Base-by-base conservation (phyloP, 2,113 vertebrate genomes). In the Oncorhynchus clarkii region DNA sequence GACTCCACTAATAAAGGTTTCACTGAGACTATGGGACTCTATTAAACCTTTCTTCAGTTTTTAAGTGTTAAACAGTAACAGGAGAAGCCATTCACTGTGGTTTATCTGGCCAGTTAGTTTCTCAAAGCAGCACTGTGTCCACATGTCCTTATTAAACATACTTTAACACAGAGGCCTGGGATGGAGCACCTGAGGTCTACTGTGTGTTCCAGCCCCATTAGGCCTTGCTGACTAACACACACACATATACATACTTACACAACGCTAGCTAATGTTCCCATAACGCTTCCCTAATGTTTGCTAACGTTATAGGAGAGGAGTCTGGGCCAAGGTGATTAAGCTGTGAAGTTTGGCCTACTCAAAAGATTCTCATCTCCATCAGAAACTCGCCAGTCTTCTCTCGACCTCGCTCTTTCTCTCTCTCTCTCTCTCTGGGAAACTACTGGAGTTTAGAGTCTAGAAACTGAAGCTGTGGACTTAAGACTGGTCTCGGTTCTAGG, bases 261-360 rank as follows among this genome's bases (percentile, higher is more conserved):
- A 45, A 11, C 2, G 39, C 39, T 45, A 45, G 39, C 39, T 45
- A 45, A 45, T 45, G 39, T 45, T 45, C 39, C 39, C 39, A 45
- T 45, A 45, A 45, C 39, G 8, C 39, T 45, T 45, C 39, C 8
- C 39, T 45, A 45, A 45, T 45, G 2, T 11, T 45, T 45, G 39
- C 2, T 45, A 45, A 45, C 9, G 39, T 45, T 45, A 45, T 45
- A 45, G 39, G 39, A 45, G 9, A 45, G 39, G 39, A 45, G 5
- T 18, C 29, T 26, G 18, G 18, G 67, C 78, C 67, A 68, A 26
- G 14, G 22, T 22, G 34, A 13, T 82, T 57, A 45, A 78, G 34
- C 78, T 79, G 59, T 77, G 65, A 74, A 77, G 70, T 75, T 75
- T 70, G 71, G 54, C 72, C 29, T 27, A 34, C 24, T 71, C n/a